Evolutionary conservation across 2,888 invertebrate species (phyloP).

Genomic region (Blastobasis adustella): DNA sequence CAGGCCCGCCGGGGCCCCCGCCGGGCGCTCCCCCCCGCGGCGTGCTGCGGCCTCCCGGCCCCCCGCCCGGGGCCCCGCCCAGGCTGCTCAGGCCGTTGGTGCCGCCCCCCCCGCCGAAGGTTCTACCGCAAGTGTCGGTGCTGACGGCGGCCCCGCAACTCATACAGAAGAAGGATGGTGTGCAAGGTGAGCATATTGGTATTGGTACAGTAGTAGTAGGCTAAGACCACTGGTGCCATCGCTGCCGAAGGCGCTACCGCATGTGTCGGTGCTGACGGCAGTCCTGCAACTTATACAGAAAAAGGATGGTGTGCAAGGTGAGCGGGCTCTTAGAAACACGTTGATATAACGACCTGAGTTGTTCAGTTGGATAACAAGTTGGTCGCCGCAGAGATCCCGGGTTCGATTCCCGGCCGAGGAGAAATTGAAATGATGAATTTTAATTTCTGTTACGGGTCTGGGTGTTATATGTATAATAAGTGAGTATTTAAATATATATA

Average conservation of each 20-base stretch:
- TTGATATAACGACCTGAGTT: no score
- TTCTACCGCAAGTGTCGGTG: conserved; percentile 77
- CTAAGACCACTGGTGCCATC: conserved; percentile 76
- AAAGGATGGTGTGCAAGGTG: conserved; percentile 76
- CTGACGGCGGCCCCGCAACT: conserved; percentile 88
- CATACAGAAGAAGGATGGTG: conserved; percentile 81
- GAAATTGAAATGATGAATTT: no score
- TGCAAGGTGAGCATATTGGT: conserved; percentile 41
- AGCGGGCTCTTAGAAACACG: no score
- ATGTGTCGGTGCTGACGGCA: conserved; percentile 85
- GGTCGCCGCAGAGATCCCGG: no score
- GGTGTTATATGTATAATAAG: no score
- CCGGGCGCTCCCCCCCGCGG: conserved; percentile 62
- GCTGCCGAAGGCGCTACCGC: conserved; percentile 45
- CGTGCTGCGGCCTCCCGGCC: conserved; percentile 72
- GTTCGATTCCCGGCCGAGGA: no score
- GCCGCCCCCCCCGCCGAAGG: conserved; percentile 68
- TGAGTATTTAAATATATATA: no score
- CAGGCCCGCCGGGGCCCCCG: conserved; percentile 73
- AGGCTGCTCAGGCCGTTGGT: conserved; percentile 74
- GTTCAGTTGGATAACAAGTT: no score
- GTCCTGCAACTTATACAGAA: conserved; percentile 88
- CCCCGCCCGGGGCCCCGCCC: conserved; percentile 80
- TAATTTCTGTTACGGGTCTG: no score
- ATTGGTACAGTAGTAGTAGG: neutral